Percentiles rank a stretch among this genome's conserved stretches.
phyloP scores from a whole-genome alignment of 2,888 invertebrate genomes.

The Spialia ferax region DNA sequence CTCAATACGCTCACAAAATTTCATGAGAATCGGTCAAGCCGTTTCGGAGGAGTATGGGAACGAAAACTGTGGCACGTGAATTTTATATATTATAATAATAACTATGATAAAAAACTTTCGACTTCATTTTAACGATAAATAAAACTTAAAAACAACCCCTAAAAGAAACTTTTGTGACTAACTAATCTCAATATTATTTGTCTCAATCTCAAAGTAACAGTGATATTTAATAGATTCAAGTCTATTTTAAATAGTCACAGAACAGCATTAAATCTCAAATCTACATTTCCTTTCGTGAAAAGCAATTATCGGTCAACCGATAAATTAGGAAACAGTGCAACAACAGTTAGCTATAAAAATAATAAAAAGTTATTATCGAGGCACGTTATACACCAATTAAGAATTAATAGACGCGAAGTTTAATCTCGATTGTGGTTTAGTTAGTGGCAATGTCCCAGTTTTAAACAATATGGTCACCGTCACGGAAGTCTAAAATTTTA shows the following conservation, averaged over 20 bases:
- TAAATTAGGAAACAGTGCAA: slow-evolving; percentile 7
- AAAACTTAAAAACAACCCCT: too few species aligned
- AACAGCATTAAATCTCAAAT: not conserved
- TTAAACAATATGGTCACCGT: slow-evolving; percentile 5
- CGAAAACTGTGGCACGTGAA: too few species aligned
- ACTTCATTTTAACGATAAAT: too few species aligned
- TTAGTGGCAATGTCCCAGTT: slow-evolving; percentile 13
- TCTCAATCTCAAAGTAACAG: too few species aligned
- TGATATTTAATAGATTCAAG: too few species aligned
- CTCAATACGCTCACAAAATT: too few species aligned
- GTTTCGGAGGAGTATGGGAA: too few species aligned
- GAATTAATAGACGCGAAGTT: slow-evolving; percentile 10
- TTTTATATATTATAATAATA: too few species aligned
- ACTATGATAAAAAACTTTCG: too few species aligned
- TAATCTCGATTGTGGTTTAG: not conserved
- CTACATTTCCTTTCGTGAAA: slow-evolving; percentile 1
- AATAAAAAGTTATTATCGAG: slow-evolving; percentile 5
- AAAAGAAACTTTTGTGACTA: too few species aligned
- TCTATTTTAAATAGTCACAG: slow-evolving; percentile 1
- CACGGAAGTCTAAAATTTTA: slow-evolving; percentile 4
- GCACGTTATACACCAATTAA: slow-evolving; percentile 9
- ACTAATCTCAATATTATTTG: too few species aligned
- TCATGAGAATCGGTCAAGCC: too few species aligned
- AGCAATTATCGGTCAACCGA: not conserved
- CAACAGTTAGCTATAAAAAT: slow-evolving; percentile 7